A percentile compares a stretch with the other conserved stretches of the same genome.
Conservation (phyloP, 2,113 vertebrate genomes). For the Panurus biarmicus region DNA sequence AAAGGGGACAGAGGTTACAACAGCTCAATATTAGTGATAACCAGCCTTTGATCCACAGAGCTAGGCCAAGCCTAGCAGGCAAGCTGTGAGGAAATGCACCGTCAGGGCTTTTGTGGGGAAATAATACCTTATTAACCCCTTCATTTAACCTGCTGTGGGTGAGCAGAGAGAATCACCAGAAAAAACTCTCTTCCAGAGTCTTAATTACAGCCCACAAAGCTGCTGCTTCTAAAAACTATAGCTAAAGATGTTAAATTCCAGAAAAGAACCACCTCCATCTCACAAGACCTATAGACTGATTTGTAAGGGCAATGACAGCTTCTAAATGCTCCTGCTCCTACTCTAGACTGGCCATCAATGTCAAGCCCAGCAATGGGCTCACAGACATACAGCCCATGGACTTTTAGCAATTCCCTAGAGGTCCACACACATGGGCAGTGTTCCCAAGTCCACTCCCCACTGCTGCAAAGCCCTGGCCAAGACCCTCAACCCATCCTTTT, state of each 20-base stretch:
- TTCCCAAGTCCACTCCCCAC: not conserved
- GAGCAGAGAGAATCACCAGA: not conserved
- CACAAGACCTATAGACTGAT: not conserved
- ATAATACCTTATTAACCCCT: constrained; percentile 84
- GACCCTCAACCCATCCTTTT: no score
- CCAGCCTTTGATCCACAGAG: constrained; percentile 88
- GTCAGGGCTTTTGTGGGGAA: constrained; percentile 86
- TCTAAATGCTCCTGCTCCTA: not conserved
- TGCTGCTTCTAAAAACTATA: not conserved
- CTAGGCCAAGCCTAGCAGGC: constrained; percentile 75
- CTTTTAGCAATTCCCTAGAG: not conserved
- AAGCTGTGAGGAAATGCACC: constrained; percentile 78
- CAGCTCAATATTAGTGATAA: constrained; percentile 91
- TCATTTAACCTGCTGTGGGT: constrained; percentile 47
- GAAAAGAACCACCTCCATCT: not conserved
- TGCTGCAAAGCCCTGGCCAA: rapidly evolving
- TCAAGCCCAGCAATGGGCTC: not conserved
- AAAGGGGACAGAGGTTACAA: constrained; percentile 92
- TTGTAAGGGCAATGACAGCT: not conserved
- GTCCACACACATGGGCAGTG: rapidly evolving
- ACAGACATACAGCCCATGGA: rapidly evolving
- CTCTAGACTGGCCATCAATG: not conserved
- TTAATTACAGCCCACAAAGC: not conserved
- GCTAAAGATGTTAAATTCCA: not conserved
- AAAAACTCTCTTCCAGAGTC: not conserved